A percentile compares a stretch with the other conserved stretches of the same genome.
These are phyloP conservation scores for Perizoma affinitatum DNA, from an alignment of 2,888 invertebrate species.

Conservation along the genomic window DNA sequence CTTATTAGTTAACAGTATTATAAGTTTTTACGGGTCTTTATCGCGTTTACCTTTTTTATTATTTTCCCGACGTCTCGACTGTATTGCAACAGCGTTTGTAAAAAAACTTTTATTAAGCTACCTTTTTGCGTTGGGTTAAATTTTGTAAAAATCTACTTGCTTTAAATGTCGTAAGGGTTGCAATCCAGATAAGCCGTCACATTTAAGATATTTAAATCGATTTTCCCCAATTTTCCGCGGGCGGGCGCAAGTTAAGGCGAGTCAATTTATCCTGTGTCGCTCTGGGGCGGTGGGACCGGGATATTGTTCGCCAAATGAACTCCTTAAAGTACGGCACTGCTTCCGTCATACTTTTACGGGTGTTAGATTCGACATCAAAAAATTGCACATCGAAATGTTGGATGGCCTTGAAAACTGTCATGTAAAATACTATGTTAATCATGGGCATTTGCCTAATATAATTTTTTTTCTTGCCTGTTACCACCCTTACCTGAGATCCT, in stretches of 20 bases:
- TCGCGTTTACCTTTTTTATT: too few species aligned
- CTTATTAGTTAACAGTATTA: too few species aligned
- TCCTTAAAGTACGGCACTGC: constrained; percentile 71
- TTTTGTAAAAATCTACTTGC: constrained; percentile 14
- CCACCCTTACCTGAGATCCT: too few species aligned
- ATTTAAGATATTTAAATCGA: constrained; percentile 84
- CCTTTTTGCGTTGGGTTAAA: not conserved
- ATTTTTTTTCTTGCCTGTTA: too few species aligned
- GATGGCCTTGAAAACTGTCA: too few species aligned
- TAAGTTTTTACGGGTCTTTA: too few species aligned
- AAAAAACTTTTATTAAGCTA: not conserved
- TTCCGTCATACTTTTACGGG: constrained; percentile 61
- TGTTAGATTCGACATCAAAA: constrained; percentile 14
- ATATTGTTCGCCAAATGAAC: constrained; percentile 82
- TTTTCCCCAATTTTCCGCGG: constrained; percentile 82
- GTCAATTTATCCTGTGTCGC: constrained; percentile 80
- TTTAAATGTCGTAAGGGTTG: constrained; percentile 31
- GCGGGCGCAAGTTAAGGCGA: constrained; percentile 74
- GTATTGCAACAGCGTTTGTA: not conserved
- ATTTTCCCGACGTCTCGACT: too few species aligned
- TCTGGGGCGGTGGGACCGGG: constrained; percentile 65
- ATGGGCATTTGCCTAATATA: too few species aligned
- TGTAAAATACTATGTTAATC: too few species aligned
- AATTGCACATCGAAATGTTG: not conserved
- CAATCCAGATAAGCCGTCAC: constrained; percentile 79